Evolutionary conservation across 2,888 invertebrate species (phyloP).

Genomic region (Bellardia pandia): DNA sequence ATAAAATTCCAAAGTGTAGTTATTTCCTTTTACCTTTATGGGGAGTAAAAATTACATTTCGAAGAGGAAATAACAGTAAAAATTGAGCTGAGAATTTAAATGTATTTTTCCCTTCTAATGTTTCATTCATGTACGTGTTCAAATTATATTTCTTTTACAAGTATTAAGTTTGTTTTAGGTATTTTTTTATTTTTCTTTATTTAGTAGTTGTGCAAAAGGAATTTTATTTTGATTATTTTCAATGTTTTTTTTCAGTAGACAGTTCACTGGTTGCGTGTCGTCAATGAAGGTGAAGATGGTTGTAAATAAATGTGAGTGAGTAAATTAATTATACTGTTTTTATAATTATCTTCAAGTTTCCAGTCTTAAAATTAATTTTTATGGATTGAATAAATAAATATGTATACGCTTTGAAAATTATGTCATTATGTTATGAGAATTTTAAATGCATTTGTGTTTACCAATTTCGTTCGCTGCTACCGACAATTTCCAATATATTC

Average conservation of each 20-base stretch:
- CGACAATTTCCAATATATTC: too few species aligned
- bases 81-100: constrained; percentile 60
- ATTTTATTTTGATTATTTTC: constrained; percentile 16
- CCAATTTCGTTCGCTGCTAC: too few species aligned
- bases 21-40: constrained; percentile 26
- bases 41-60: constrained; percentile 30
- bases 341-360: background rate
- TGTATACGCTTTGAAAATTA: too few species aligned
- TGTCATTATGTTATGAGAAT: too few species aligned
- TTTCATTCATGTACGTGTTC: constrained; percentile 57
- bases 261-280: constrained; percentile 18
- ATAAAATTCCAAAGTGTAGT: constrained; percentile 17
- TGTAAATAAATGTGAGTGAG: background rate
- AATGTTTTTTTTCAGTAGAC: constrained; percentile 21
- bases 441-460: too few species aligned
- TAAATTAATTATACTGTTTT: background rate
- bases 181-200: background rate
- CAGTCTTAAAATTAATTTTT: too few species aligned
- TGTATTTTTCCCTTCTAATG: constrained; percentile 32
- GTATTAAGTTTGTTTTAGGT: constrained; percentile 25
- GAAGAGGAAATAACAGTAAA: constrained; percentile 59
- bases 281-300: background rate
- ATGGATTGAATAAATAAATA: too few species aligned
- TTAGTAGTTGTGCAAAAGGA: background rate
- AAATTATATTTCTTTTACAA: constrained; percentile 38